phyloP scores from a whole-genome alignment of 2,113 vertebrate genomes.

The Carlito syrichta region DNA sequence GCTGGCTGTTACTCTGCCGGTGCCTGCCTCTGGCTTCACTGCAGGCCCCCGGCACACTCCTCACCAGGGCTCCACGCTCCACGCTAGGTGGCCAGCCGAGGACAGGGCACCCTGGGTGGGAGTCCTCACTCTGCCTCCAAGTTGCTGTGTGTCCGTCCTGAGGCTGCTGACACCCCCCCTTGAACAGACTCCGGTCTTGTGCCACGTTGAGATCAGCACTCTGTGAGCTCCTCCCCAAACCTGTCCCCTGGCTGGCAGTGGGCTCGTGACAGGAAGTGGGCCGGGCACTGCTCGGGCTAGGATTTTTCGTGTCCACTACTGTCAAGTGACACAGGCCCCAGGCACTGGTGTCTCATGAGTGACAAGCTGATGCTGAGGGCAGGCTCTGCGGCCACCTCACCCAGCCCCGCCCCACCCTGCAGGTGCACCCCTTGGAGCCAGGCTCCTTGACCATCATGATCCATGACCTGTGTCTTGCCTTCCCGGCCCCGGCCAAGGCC shows the following conservation, averaged over 20 bases:
- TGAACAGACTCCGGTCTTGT: neutral
- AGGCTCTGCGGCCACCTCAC: rapidly evolving
- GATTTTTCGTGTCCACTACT: neutral
- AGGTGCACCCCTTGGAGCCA: slow-evolving; percentile 89
- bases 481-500: slow-evolving; percentile 88
- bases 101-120: neutral
- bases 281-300: neutral
- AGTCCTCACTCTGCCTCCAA: neutral
- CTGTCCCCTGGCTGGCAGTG: neutral
- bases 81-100: neutral
- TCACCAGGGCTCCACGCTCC: neutral
- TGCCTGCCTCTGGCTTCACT: neutral
- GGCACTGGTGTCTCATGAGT: rapidly evolving
- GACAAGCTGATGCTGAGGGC: neutral
- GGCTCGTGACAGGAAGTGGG: rapidly evolving
- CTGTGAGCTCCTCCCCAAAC: neutral
- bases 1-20: neutral
- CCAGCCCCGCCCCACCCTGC: neutral
- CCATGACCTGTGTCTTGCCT: slow-evolving; percentile 94
- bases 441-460: slow-evolving; percentile 89
- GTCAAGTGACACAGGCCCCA: neutral
- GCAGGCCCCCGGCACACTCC: rapidly evolving
- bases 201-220: neutral
- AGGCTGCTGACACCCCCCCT: neutral
- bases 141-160: neutral